Percentiles rank a stretch among this genome's conserved stretches.
Conservation (phyloP, 2,888 invertebrate species). For the Cerceris rybyensis region DNA sequence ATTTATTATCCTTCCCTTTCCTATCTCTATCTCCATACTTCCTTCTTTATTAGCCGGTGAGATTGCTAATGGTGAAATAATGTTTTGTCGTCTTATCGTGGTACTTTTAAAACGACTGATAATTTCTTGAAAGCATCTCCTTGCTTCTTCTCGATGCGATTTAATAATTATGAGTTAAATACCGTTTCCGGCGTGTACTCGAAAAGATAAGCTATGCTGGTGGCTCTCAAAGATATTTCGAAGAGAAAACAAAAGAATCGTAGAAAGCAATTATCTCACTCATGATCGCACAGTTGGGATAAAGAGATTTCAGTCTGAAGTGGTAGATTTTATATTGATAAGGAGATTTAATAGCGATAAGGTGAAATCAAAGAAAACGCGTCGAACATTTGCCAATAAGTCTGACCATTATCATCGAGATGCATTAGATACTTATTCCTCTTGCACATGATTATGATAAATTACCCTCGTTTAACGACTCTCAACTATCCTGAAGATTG, state of each 20-base stretch:
- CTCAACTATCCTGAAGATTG: not conserved
- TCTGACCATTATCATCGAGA: not conserved
- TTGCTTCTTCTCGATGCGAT: slow-evolving; percentile 6
- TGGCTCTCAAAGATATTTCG: not conserved
- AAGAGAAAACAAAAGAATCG: not conserved
- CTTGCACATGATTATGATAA: not conserved
- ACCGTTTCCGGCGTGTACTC: not conserved
- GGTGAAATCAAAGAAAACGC: not conserved
- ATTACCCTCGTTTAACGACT: not conserved
- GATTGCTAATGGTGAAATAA: slow-evolving; percentile 46
- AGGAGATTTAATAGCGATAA: not conserved
- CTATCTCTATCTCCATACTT: not conserved
- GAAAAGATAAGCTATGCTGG: slow-evolving; percentile 5
- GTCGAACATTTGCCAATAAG: not conserved
- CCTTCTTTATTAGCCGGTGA: not conserved
- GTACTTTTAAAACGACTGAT: slow-evolving; percentile 22
- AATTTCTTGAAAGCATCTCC: slow-evolving; percentile 25
- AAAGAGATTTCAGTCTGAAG: not conserved
- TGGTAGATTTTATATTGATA: not conserved
- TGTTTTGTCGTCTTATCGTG: slow-evolving; percentile 24
- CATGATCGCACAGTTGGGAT: not conserved
- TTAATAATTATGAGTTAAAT: slow-evolving; percentile 22
- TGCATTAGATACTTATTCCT: not conserved
- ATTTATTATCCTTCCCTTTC: not conserved
- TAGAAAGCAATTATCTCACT: not conserved